phyloP scores from a whole-genome alignment of 2,797 vertebrate species.

The Pipistrellus nathusii region DNA sequence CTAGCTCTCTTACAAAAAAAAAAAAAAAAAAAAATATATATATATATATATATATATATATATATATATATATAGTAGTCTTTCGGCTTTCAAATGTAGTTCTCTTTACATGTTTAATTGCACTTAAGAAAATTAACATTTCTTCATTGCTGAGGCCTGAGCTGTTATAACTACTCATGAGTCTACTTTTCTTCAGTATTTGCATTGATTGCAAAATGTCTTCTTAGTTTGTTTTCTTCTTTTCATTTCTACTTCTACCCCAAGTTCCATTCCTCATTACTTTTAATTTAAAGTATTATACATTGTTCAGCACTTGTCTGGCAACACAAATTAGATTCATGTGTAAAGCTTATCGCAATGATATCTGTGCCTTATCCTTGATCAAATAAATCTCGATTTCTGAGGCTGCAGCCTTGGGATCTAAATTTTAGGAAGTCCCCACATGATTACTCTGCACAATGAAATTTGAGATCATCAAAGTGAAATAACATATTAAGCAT shows the following conservation, averaged over 20 bases:
- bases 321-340: neutral
- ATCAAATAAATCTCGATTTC: neutral
- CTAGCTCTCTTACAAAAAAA: neutral
- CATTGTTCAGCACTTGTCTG: neutral
- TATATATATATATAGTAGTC: too few species aligned
- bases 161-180: neutral
- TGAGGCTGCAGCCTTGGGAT: neutral
- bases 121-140: neutral
- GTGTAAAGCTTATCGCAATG: neutral
- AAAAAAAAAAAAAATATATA: neutral
- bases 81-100: neutral
- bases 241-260: neutral
- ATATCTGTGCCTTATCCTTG: neutral
- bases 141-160: neutral
- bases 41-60: too few species aligned
- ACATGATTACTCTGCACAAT: neutral
- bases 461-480: neutral
- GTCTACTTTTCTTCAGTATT: neutral
- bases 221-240: neutral
- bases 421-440: neutral
- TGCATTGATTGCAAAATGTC: neutral
- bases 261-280: neutral
- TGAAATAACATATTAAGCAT: neutral
- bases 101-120: neutral
- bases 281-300: neutral